These are phyloP conservation scores for Tetranychus cinnabarinus DNA, from an alignment of 1,140 invertebrate species.

Conservation along the genomic window DNA sequence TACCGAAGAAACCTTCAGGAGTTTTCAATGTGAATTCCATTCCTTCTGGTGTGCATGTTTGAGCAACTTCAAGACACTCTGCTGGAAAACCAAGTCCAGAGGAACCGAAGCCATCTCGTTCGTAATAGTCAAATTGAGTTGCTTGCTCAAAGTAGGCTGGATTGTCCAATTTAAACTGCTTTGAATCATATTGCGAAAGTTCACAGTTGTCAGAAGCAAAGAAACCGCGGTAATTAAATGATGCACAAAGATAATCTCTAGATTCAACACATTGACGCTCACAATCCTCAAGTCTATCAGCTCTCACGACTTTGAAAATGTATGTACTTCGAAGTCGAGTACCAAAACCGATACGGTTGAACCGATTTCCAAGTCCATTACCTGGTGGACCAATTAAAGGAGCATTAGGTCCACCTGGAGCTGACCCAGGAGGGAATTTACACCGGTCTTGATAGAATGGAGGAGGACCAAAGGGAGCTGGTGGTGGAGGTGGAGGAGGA, in stretches of 20 bases:
- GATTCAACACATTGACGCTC: conserved; percentile 55
- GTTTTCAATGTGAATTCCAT: conserved; percentile 75
- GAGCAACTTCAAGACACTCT: conserved; percentile 37
- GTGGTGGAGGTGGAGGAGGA: background rate
- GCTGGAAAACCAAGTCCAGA: background rate
- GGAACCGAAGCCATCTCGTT: conserved; percentile 25
- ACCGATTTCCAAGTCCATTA: background rate
- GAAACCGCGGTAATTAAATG: conserved; percentile 37
- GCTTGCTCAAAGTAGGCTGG: conserved; percentile 54
- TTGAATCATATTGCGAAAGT: conserved; percentile 55
- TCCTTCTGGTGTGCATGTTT: conserved; percentile 71
- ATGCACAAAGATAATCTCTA: conserved; percentile 57
- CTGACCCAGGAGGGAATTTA: background rate
- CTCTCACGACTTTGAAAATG: conserved; percentile 42
- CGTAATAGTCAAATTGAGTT: conserved; percentile 65
- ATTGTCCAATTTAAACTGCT: conserved; percentile 56
- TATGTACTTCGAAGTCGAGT: conserved; percentile 48
- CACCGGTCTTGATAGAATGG: background rate
- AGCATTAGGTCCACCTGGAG: background rate
- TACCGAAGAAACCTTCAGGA: conserved; percentile 59
- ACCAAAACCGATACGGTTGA: conserved; percentile 34
- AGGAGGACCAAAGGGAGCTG: background rate
- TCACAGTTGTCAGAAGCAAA: conserved; percentile 49
- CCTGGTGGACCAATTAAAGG: background rate
- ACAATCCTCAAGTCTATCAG: conserved; percentile 44